A percentile compares a stretch with the other conserved stretches of the same genome.
Evolutionary conservation across 2,888 invertebrate species (phyloP).

Genomic region (Lasioglossum morio): DNA sequence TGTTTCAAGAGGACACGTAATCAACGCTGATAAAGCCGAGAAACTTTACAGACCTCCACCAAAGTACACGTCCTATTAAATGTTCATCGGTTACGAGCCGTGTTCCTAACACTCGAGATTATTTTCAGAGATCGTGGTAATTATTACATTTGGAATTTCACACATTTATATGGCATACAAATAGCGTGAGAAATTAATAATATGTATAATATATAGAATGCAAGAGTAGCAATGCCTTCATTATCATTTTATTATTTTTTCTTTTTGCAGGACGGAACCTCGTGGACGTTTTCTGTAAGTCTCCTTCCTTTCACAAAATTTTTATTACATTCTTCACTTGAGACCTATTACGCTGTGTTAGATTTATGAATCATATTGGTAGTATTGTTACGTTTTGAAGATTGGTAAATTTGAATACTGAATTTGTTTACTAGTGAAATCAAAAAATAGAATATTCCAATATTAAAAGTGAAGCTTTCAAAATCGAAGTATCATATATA

Average conservation of each 20-base stretch:
- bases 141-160: not conserved
- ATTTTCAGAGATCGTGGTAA: not conserved
- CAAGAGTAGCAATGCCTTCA: not conserved
- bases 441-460: not conserved
- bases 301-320: not conserved
- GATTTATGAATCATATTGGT: not conserved
- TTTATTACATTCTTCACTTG: not conserved
- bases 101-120: not conserved
- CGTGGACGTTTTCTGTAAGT: conserved; percentile 7
- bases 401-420: no score
- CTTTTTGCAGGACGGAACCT: not conserved
- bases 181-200: not conserved
- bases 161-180: not conserved
- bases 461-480: not conserved
- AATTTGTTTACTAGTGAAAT: no score
- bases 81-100: not conserved
- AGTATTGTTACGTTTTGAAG: no score
- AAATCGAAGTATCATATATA: not conserved
- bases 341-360: not conserved
- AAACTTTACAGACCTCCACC: not conserved
- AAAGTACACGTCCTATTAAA: not conserved
- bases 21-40: conserved; percentile 25
- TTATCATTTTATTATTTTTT: not conserved
- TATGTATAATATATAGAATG: not conserved
- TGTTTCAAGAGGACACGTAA: conserved; percentile 45